Conservation (phyloP, 1,140 invertebrate species). For the Helicoverpa armigera region DNA sequence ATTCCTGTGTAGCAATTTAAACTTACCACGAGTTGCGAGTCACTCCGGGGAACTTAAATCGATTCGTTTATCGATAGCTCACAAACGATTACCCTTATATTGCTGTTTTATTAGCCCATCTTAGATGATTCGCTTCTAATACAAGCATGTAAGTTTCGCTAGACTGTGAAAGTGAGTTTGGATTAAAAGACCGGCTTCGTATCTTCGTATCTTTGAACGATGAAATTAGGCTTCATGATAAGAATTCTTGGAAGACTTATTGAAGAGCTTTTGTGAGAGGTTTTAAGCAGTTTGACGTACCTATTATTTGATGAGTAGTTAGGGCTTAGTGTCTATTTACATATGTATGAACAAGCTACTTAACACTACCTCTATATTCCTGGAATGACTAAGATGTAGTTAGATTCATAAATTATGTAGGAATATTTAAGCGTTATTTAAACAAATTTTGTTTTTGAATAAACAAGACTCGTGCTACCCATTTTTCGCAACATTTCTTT, state of each 20-base stretch:
- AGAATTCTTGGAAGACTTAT: background rate
- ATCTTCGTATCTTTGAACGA: too few species aligned
- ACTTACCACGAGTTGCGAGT: slow-evolving; percentile 68
- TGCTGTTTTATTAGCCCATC: slow-evolving; percentile 76
- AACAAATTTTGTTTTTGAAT: background rate
- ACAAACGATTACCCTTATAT: slow-evolving; percentile 80
- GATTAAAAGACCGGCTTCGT: background rate
- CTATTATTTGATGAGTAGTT: too few species aligned
- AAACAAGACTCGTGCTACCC: background rate
- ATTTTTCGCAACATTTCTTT: background rate
- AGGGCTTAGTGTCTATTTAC: too few species aligned
- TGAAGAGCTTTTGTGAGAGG: background rate
- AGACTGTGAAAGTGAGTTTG: slow-evolving; percentile 28
- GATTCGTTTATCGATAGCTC: slow-evolving; percentile 83
- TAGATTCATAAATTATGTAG: too few species aligned
- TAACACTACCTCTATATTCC: too few species aligned
- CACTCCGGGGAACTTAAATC: slow-evolving; percentile 81
- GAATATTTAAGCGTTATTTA: too few species aligned
- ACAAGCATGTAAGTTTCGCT: slow-evolving; percentile 40
- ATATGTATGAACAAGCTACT: too few species aligned
- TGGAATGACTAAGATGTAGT: too few species aligned
- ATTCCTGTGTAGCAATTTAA: slow-evolving; percentile 77
- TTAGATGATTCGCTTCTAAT: slow-evolving; percentile 43
- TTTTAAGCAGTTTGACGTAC: too few species aligned
- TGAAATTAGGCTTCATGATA: background rate